A percentile compares a stretch with the other conserved stretches of the same genome.
Evolutionary conservation across 2,113 vertebrate species (phyloP).

Genomic region (Potamarius usumacintae): DNA sequence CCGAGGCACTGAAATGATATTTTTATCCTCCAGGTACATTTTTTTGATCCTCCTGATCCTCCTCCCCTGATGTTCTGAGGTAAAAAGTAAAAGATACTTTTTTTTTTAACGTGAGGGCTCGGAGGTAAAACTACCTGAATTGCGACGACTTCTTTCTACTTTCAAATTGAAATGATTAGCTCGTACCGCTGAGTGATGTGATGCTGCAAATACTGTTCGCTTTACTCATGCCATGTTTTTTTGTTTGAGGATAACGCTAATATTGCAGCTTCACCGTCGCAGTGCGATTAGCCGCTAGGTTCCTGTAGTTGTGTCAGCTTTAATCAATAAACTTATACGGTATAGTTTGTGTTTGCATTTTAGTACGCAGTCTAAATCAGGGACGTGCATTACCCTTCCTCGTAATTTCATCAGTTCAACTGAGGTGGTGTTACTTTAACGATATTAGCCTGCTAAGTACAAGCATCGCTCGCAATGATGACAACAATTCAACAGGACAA

Average conservation of each 20-base stretch:
- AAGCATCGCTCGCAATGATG: background rate
- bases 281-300: background rate
- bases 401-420: background rate
- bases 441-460: background rate
- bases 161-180: too few species aligned
- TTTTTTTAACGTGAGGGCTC: too few species aligned
- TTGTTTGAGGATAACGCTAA: background rate
- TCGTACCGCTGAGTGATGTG: constrained; percentile 72
- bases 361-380: background rate
- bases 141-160: too few species aligned
- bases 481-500: background rate
- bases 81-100: background rate
- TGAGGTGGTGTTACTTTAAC: too few species aligned
- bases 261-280: background rate
- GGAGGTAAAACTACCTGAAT: too few species aligned
- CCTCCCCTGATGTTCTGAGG: background rate
- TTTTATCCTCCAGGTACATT: constrained; percentile 91
- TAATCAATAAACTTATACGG: background rate
- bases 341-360: background rate
- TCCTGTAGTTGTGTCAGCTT: background rate
- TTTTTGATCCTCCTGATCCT: background rate
- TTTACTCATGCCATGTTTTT: background rate
- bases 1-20: constrained; percentile 89
- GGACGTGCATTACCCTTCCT: background rate
- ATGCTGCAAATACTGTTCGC: constrained; percentile 25